Base-by-base conservation (phyloP, 2,113 vertebrate genomes). In the Riparia riparia region DNA sequence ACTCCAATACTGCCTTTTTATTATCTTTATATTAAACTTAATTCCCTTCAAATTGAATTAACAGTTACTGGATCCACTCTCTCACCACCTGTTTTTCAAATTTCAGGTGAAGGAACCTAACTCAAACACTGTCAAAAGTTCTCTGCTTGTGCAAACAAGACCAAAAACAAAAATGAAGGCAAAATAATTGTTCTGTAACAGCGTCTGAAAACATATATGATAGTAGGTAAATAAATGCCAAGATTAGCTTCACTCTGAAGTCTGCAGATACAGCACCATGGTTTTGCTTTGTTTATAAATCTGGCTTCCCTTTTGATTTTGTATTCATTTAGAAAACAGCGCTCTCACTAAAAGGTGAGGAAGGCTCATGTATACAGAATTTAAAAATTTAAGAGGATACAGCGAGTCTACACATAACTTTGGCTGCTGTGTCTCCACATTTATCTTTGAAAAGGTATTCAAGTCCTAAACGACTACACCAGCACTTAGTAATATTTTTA, bases 301-400 rank as follows among this genome's bases (percentile, higher is more conserved):
- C 58, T 73, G 79, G 17, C 31, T 94, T 93, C 82, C 82, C 68
- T 89, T 95, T 77, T 78, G 65, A 80, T 78, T 83, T 90, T 83
- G 51, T 42, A 74, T 51, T 86, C 14, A 77, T 83, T 92, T 73
- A 90, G 64, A 70, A 76, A 89, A 92, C 29, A 68, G 29, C 58
- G 50, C 12, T 82, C 87, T 80, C 64, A 74, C 47, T 47, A 65
- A 63, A 73, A 86, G 32, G 51, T 71, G 68, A 93, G 32, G 34
- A 89, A 89, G 61, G 71, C 26, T 89, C 39, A 61, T 0, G 5
- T 70, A 64, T 12, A 56, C 56, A 86, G 53, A 68, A 56, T 86
- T 92, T 45, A 74, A 89, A 83, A 86, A 31, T 71, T 81, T 68
- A 82, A 71, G 21, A 84, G 25, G 37, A 74, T 61, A 82, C 65